Conservation (phyloP, 2,797 vertebrate genomes). For the Thaleichthys pacificus region DNA sequence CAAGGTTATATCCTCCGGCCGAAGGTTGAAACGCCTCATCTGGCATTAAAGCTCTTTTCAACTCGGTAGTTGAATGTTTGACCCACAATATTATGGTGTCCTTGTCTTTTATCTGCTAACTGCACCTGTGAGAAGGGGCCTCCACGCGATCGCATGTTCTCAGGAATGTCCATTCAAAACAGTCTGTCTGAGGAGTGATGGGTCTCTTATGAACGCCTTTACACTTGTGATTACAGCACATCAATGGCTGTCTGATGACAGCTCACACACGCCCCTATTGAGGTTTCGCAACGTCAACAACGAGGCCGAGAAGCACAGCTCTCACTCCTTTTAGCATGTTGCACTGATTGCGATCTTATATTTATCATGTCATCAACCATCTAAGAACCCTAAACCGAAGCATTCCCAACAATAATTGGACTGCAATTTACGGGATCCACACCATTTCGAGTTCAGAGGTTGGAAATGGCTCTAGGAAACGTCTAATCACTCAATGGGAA, state of each 20-base stretch:
- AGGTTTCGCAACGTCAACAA: conserved; percentile 36
- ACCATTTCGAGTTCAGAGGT: conserved; percentile 31
- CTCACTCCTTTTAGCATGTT: background rate
- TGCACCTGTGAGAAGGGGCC: conserved; percentile 53
- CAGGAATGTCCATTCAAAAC: conserved; percentile 60
- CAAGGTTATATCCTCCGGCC: background rate
- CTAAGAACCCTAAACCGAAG: background rate
- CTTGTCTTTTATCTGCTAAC: conserved; percentile 40
- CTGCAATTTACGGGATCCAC: background rate
- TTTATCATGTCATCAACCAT: background rate
- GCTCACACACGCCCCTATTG: conserved; percentile 35
- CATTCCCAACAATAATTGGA: background rate
- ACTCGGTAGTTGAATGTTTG: conserved; percentile 35
- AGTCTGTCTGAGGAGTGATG: conserved; percentile 38
- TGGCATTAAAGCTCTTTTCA: conserved; percentile 19
- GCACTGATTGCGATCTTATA: background rate
- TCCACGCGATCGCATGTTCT: conserved; percentile 20
- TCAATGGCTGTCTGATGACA: conserved; percentile 56
- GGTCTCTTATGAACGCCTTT: conserved; percentile 58
- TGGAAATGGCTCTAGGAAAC: conserved; percentile 54
- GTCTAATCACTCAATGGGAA: conserved; percentile 51
- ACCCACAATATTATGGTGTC: conserved; percentile 39
- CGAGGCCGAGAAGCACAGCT: background rate
- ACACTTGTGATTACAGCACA: conserved; percentile 51
- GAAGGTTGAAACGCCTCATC: background rate